Percentiles rank a stretch among this genome's conserved stretches.
phyloP scores from a whole-genome alignment of 2,797 vertebrate genomes.

The Glyptemys insculpta region DNA sequence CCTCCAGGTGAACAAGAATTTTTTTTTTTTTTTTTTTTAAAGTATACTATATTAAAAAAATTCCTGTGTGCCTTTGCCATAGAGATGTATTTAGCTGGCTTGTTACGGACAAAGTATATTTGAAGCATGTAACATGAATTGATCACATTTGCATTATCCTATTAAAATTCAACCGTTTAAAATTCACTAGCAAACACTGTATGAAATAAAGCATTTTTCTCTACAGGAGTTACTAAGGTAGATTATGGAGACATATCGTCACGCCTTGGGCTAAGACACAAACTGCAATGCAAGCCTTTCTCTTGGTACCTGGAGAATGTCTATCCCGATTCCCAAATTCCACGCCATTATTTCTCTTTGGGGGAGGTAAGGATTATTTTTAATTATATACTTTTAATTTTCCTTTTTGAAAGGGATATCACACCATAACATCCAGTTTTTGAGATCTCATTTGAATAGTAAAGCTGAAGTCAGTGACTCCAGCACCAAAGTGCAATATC shows the following conservation, averaged over 20 bases:
- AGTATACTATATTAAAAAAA: neutral
- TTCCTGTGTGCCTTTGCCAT: neutral
- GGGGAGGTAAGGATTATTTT: slow-evolving; percentile 90
- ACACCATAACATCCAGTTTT: neutral
- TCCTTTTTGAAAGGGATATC: neutral
- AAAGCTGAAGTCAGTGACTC: neutral
- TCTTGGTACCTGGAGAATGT: slow-evolving; percentile 98
- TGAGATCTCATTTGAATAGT: neutral
- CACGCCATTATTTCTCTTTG: slow-evolving; percentile 96
- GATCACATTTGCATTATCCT: neutral
- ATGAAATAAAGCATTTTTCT: slow-evolving; percentile 33
- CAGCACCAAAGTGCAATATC: neutral
- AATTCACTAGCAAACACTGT: neutral
- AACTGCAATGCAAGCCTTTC: slow-evolving; percentile 97
- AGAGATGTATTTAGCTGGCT: neutral
- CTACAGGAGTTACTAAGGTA: slow-evolving; percentile 96
- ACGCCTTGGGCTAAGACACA: slow-evolving; percentile 91
- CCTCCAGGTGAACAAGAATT: neutral
- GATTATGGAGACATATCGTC: slow-evolving; percentile 97
- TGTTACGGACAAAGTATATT: slow-evolving; percentile 2
- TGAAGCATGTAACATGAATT: neutral
- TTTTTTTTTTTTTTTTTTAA: too few species aligned
- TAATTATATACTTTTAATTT: fast-evolving
- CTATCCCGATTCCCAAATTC: slow-evolving; percentile 99
- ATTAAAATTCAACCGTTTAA: slow-evolving; percentile 12